Conservation (phyloP, 2,888 invertebrate species). For the Oligia fasciuncula region DNA sequence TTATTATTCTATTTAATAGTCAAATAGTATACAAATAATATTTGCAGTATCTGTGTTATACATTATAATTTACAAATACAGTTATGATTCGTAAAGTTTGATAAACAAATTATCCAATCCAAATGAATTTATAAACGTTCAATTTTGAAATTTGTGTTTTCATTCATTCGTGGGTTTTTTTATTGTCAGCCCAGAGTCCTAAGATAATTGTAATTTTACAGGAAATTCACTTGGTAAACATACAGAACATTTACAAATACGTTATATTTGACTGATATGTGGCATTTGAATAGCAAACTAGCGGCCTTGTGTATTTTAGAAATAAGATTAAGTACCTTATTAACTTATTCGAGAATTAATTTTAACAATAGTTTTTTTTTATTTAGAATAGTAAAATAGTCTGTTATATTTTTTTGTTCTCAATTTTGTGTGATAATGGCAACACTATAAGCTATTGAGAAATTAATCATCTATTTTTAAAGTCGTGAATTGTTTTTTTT, state of each 20-base stretch:
- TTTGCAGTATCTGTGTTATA: conserved; percentile 49
- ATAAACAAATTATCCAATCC: neutral
- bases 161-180: no score
- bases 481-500: neutral
- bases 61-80: conserved; percentile 36
- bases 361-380: conserved; percentile 42
- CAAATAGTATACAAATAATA: conserved; percentile 37
- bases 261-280: conserved; percentile 44
- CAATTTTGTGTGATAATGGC: conserved; percentile 44
- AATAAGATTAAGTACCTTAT: conserved; percentile 62
- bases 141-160: neutral
- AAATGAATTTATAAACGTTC: neutral
- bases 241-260: conserved; percentile 11
- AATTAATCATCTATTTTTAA: neutral
- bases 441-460: conserved; percentile 35
- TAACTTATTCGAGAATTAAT: conserved; percentile 61
- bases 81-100: conserved; percentile 10
- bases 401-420: conserved; percentile 38
- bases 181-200: conserved; percentile 2
- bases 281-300: conserved; percentile 57
- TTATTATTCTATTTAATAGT: conserved; percentile 48
- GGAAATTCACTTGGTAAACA: neutral
- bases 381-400: conserved; percentile 41
- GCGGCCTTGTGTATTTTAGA: conserved; percentile 57
- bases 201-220: neutral